Evolutionary conservation across 2,888 invertebrate species (phyloP).

Genomic region (Crematogaster levior): DNA sequence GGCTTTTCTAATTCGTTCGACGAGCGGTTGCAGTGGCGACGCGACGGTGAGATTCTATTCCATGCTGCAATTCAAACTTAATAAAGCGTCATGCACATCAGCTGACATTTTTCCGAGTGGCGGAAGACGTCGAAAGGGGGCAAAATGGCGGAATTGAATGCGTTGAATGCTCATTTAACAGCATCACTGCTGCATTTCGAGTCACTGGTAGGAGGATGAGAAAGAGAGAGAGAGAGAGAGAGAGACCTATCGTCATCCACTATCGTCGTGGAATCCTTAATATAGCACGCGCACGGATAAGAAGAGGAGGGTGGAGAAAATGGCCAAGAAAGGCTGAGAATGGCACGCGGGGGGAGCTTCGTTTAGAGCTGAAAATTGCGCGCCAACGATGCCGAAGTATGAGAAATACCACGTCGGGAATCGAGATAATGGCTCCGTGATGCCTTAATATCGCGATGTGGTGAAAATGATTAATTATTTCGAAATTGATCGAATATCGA

Average conservation of each 20-base stretch:
- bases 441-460: constrained; percentile 48
- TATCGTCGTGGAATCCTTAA: constrained; percentile 80
- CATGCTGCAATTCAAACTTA: constrained; percentile 82
- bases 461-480: constrained; percentile 39
- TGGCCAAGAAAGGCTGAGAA: constrained; percentile 66
- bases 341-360: constrained; percentile 70
- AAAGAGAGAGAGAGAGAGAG: background rate
- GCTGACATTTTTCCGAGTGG: constrained; percentile 44
- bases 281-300: constrained; percentile 76
- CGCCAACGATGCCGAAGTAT: constrained; percentile 46
- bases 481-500: constrained; percentile 1
- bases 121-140: constrained; percentile 31
- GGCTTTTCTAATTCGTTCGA: constrained; percentile 71
- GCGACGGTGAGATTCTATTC: constrained; percentile 78
- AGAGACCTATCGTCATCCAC: constrained; percentile 61
- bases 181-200: constrained; percentile 61
- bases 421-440: constrained; percentile 40
- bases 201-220: background rate
- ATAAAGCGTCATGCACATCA: constrained; percentile 84
- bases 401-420: constrained; percentile 47
- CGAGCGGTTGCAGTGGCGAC: constrained; percentile 9
- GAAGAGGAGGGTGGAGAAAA: constrained; percentile 56
- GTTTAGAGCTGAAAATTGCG: constrained; percentile 70
- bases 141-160: constrained; percentile 67
- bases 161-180: constrained; percentile 82